Evolutionary conservation across 2,888 invertebrate species (phyloP).

Genomic region (Mamestra brassicae): DNA sequence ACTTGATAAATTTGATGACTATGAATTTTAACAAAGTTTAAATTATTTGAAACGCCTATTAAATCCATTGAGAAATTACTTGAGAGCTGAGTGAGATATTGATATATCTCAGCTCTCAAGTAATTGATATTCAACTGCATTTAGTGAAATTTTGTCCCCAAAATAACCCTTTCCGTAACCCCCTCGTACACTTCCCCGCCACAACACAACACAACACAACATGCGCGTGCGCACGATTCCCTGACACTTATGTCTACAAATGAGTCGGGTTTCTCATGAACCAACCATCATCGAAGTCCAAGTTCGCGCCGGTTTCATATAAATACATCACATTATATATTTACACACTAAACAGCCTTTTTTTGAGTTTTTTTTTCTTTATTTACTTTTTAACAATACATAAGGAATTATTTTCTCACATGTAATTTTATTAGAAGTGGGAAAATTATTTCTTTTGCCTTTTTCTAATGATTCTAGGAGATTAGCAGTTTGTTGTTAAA

Average conservation of each 20-base stretch:
- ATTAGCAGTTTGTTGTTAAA: constrained; percentile 54
- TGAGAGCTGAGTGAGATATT: too few relatives aligned
- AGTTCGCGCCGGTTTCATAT: constrained; percentile 81
- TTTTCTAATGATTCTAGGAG: constrained; percentile 30
- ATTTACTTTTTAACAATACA: constrained; percentile 70
- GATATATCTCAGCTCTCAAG: too few relatives aligned
- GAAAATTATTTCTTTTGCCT: constrained; percentile 61
- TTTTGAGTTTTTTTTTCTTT: constrained; percentile 80
- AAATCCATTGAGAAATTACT: background rate
- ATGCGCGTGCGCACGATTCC: constrained; percentile 59
- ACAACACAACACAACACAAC: constrained; percentile 6
- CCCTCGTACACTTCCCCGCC: background rate
- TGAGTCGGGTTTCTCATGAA: constrained; percentile 86
- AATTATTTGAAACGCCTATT: background rate
- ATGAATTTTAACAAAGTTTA: too few relatives aligned
- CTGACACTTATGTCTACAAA: constrained; percentile 72
- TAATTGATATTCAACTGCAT: background rate
- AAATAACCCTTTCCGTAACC: too few relatives aligned
- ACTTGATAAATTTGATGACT: too few relatives aligned
- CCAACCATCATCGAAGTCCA: constrained; percentile 63
- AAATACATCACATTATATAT: constrained; percentile 84
- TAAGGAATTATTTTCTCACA: constrained; percentile 59
- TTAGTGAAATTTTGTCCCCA: background rate
- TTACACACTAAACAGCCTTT: constrained; percentile 84
- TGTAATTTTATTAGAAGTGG: constrained; percentile 48